Evolutionary conservation across 1,140 invertebrate genomes (phyloP), one percentile per base, ranked within the genome.

Genomic region (Bombyx mandarina): DNA sequence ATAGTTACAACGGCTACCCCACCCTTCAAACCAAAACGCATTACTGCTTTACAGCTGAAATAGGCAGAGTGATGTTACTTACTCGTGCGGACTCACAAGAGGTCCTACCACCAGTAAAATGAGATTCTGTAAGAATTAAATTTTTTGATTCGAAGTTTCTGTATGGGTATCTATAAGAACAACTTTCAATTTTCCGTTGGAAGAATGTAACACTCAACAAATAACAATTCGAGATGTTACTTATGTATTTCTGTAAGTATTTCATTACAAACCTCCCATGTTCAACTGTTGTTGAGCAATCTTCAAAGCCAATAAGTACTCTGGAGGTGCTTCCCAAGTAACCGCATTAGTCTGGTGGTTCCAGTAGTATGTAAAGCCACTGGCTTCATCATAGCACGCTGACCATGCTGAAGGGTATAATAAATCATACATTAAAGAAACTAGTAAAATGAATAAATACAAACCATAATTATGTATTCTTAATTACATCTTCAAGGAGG

Each of bases 361-460:
- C 88, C 88, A 89, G 57, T 89, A 89, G 62, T 89, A 89, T 44
- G 88, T 88, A 65, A 82, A 88, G 7, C 88, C 88, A 63, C 80
- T 88, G 54, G 71, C 73, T 54, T 87, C 82, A 69, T 89, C 88
- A 49, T 88, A 87, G 56, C 88, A 89, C 1, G 86, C 83, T 45
- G 88, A 88, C 88, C 88, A 89, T 1, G 81, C 87, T 89, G 72
- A 43, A 66, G 12, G 18, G 18, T 51, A n/a, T n/a, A 26, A 52
- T 46, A 46, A 8, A 18, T 18, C 12, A 18, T 18, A 18, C 12
- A 18, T 18, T 18, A 18, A 18, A 18, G 12, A 18, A 18, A 18
- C 12, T 18, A 18, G 12, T 18, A 18, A 18, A 18, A 18, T 18
- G 12, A 18, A 18, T 18, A 18, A 18, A 18, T 18, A 18, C 12